Conservation (phyloP, 2,797 vertebrate species). For the Lithobates pipiens region DNA sequence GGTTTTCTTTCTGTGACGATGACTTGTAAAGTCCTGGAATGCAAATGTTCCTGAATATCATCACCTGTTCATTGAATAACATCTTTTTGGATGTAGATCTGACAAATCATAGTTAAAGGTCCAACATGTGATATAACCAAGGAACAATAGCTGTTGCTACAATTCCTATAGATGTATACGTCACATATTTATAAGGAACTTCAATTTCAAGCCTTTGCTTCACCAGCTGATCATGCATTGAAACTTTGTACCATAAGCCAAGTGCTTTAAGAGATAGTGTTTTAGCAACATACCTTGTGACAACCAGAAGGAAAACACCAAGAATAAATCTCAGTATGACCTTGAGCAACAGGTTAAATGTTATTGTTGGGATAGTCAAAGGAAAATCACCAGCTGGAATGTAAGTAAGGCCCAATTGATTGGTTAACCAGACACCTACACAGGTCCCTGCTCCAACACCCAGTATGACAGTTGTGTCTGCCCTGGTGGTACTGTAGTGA, state of each 20-base stretch:
- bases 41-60: background rate
- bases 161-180: constrained; percentile 85
- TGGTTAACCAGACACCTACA: constrained; percentile 88
- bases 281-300: constrained; percentile 79
- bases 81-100: background rate
- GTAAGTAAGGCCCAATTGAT: constrained; percentile 75
- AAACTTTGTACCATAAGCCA: constrained; percentile 78
- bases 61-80: background rate
- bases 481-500: constrained; percentile 90
- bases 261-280: constrained; percentile 76
- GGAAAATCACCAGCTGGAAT: constrained; percentile 65
- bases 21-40: background rate
- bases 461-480: constrained; percentile 90
- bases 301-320: constrained; percentile 79
- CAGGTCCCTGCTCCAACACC: constrained; percentile 82
- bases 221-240: constrained; percentile 72
- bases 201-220: constrained; percentile 86
- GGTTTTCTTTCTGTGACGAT: too few relatives aligned
- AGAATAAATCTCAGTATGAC: constrained; percentile 74
- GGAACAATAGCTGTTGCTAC: constrained; percentile 83
- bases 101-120: constrained; percentile 73
- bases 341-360: background rate
- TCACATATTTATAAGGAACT: constrained; percentile 91
- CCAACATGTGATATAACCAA: constrained; percentile 78
- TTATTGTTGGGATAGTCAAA: constrained; percentile 72